Percentiles rank a stretch among this genome's conserved stretches.
These are phyloP conservation scores for Abramis brama DNA, from an alignment of 2,113 vertebrate genomes.

Conservation along the genomic window DNA sequence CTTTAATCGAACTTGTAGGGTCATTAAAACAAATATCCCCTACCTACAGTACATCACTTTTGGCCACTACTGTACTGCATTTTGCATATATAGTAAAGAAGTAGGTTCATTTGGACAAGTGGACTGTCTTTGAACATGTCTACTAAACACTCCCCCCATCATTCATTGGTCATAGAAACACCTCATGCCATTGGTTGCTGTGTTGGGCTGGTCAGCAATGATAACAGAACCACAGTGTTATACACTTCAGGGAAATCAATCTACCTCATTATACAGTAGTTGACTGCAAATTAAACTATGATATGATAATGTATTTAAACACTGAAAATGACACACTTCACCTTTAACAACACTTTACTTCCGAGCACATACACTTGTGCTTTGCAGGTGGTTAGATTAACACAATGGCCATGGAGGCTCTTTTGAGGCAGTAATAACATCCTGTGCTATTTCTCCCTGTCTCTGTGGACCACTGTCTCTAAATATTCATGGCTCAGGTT, in stretches of 20 bases:
- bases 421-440: slow-evolving; percentile 36
- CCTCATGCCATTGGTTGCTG: neutral
- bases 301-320: neutral
- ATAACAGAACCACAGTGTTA: neutral
- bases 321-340: neutral
- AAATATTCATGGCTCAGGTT: slow-evolving; percentile 62
- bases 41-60: too few species aligned
- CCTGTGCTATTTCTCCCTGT: slow-evolving; percentile 25
- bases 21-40: too few species aligned
- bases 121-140: neutral
- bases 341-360: neutral
- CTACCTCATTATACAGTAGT: neutral
- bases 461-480: slow-evolving; percentile 37
- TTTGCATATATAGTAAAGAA: neutral
- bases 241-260: neutral
- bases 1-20: too few species aligned
- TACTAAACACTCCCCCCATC: neutral
- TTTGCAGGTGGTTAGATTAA: slow-evolving; percentile 9
- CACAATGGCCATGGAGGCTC: slow-evolving; percentile 18
- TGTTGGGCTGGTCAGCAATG: neutral
- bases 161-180: neutral
- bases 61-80: too few species aligned
- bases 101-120: neutral
- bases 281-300: neutral
- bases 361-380: neutral